Evolutionary conservation across 2,888 invertebrate genomes (phyloP).

Genomic region (Platycheirus rosarum): DNA sequence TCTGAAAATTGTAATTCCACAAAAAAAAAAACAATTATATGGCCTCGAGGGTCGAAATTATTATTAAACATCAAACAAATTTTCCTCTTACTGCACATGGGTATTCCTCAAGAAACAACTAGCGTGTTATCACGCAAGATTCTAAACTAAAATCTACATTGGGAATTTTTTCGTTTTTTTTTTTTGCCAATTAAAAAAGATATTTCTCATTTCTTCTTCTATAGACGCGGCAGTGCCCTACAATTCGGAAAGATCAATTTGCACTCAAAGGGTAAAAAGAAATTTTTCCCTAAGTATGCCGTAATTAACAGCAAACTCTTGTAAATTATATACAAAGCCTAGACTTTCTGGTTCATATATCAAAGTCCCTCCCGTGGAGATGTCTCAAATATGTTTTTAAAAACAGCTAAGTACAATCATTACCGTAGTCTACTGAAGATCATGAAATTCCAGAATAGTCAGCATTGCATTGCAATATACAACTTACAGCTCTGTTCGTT

Average conservation of each 20-base stretch:
- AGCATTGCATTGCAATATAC: too few relatives aligned
- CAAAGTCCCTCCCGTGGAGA: constrained; percentile 20
- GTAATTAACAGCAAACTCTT: too few relatives aligned
- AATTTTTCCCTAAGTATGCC: too few relatives aligned
- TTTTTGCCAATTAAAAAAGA: constrained; percentile 55
- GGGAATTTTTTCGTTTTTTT: constrained; percentile 11
- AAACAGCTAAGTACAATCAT: constrained; percentile 50
- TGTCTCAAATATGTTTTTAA: constrained; percentile 22
- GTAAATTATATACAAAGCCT: too few relatives aligned
- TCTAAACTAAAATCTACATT: constrained; percentile 31
- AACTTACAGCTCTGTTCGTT: constrained; percentile 1
- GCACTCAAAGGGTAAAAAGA: constrained; percentile 30
- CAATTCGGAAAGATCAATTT: constrained; percentile 57
- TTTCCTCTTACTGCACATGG: constrained; percentile 25
- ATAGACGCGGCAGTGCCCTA: constrained; percentile 16
- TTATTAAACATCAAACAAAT: constrained; percentile 56
- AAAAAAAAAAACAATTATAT: constrained; percentile 13
- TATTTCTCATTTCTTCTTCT: constrained; percentile 21
- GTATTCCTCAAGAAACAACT: constrained; percentile 20
- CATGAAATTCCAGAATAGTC: constrained; percentile 34
- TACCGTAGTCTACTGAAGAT: constrained; percentile 31
- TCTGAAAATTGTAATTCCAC: constrained; percentile 38
- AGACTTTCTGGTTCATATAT: too few relatives aligned
- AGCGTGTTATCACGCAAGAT: constrained; percentile 66
- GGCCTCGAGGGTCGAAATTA: constrained; percentile 48